Base-by-base conservation (phyloP, 1,140 invertebrate species). In the Andricus grossulariae region DNA sequence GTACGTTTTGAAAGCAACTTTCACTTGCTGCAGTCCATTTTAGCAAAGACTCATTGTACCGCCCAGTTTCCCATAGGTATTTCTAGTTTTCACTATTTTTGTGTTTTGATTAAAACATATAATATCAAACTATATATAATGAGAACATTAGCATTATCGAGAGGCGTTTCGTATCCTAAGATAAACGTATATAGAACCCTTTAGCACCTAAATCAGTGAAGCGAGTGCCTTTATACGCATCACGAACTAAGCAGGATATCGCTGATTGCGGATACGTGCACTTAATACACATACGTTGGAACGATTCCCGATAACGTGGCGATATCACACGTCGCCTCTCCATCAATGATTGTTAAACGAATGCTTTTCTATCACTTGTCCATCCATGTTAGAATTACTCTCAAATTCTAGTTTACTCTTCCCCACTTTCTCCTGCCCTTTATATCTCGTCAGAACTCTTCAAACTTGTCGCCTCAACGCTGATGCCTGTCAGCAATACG, bases 321-420 rank as follows among this genome's bases (percentile, higher is more conserved):
- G 60, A 66, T 66, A 66, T n/a, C 60, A 66, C 16, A 66, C 60
- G 15, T 66, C 32, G 60, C 25, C 60, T 32, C 25, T 66, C 60
- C 25, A 66, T 66, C 60, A 66, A 66, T 66, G 32, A 66, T 66
- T 21, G 12, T 0, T 32, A 10, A 66, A 45, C 25, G 60, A 66
- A 66, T 32, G 60, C 60, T 21, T 66, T 32, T 66, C 60, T 66
- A 66, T 66, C 60, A 66, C 60, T 66, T 66, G 60, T 66, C 60
- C 45, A 32, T 66, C 25, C 60, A 66, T 66, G 25, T 0, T 39
- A 66, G 60, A 21, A 66, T 66, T 66, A 66, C 25, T 66, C 60
- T 39, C 60, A 16, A 66, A 45, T 25, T 66, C 25, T 66, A 15
- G 13, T 39, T 66, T 32, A 39, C 25, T 21, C 32, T 66, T 39